phyloP scores from a whole-genome alignment of 2,888 invertebrate genomes.

The Ctena decussata region DNA sequence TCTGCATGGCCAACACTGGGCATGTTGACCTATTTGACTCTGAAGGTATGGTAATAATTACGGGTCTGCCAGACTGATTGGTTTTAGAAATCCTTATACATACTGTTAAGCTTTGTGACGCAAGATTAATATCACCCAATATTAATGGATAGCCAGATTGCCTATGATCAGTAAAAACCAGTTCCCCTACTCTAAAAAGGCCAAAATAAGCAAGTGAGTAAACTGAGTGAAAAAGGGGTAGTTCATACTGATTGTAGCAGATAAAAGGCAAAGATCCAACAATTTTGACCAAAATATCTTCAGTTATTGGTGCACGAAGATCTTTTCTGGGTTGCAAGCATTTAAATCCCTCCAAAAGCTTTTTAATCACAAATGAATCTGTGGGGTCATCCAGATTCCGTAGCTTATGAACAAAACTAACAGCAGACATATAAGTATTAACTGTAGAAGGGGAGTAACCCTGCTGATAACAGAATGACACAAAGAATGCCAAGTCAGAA shows the following conservation, averaged over 20 bases:
- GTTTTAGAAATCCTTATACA: slow-evolving; percentile 10
- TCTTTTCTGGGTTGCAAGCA: background rate
- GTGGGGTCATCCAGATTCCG: background rate
- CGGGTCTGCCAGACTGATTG: slow-evolving; percentile 4
- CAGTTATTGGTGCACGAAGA: slow-evolving; percentile 13
- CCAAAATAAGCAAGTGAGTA: slow-evolving; percentile 21
- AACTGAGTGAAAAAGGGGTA: background rate
- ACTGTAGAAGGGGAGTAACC: background rate
- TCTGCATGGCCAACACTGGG: slow-evolving; percentile 1
- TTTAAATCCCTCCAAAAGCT: slow-evolving; percentile 7
- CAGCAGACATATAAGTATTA: slow-evolving; percentile 11
- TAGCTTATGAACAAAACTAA: slow-evolving; percentile 23
- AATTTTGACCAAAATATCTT: background rate
- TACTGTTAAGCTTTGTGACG: background rate
- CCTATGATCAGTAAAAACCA: background rate
- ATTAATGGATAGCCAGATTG: background rate
- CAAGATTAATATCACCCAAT: background rate
- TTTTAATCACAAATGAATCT: background rate
- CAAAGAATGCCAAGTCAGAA: background rate
- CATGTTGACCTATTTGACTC: background rate
- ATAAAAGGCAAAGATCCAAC: background rate
- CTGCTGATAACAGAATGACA: background rate
- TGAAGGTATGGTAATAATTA: background rate
- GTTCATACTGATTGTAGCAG: slow-evolving; percentile 3
- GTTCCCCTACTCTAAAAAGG: slow-evolving; percentile 14